A percentile compares a stretch with the other conserved stretches of the same genome.
phyloP scores from a whole-genome alignment of 2,113 vertebrate genomes.

The Caracal caracal region DNA sequence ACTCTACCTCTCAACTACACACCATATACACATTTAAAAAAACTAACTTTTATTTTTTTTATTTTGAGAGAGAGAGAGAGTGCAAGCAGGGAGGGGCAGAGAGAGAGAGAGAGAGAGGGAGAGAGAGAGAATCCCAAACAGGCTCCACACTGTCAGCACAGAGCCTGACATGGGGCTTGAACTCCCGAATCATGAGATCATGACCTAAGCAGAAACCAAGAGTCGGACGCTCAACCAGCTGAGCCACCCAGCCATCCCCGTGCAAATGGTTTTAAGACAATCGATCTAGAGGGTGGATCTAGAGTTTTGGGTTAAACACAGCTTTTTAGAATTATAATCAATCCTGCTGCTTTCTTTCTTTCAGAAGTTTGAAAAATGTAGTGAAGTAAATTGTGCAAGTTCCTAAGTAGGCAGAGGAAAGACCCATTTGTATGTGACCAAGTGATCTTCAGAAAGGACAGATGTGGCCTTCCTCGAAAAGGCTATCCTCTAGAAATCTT shows the following conservation, averaged over 20 bases:
- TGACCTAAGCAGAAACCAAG: too few relatives aligned
- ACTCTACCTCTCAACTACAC: fast-evolving
- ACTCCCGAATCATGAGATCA: too few relatives aligned
- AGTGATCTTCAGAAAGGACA: background rate
- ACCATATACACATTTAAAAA: background rate
- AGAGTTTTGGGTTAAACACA: background rate
- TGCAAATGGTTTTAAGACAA: background rate
- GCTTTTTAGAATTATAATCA: background rate
- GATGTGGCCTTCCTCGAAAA: background rate
- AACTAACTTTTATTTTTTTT: too few relatives aligned
- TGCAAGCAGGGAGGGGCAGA: too few relatives aligned
- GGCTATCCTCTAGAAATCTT: background rate
- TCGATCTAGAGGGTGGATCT: background rate
- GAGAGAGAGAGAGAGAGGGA: too few relatives aligned
- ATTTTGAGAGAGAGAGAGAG: too few relatives aligned
- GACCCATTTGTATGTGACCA: background rate
- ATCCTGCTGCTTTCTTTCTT: background rate
- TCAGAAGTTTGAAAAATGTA: background rate
- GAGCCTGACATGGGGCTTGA: too few relatives aligned
- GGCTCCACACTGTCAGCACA: too few relatives aligned
- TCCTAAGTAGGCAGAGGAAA: too few relatives aligned
- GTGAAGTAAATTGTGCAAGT: background rate
- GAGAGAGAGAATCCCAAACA: too few relatives aligned
- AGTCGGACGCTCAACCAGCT: too few relatives aligned
- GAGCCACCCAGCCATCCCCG: too few relatives aligned